Percentiles rank a stretch among this genome's conserved stretches.
Conservation (phyloP, 2,113 vertebrate species). For the Heterocephalus glaber region DNA sequence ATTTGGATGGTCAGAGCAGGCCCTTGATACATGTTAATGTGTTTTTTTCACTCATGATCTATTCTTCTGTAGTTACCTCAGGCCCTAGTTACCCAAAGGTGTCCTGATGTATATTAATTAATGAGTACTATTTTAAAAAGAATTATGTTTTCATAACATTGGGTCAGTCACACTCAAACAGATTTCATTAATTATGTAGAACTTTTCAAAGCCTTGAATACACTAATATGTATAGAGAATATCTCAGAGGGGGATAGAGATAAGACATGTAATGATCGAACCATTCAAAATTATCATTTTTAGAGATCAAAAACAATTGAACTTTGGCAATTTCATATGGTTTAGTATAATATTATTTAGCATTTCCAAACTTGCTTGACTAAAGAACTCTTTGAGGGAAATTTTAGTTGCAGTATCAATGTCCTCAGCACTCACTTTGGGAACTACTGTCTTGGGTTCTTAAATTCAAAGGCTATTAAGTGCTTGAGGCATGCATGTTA, state of each 20-base stretch:
- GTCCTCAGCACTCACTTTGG: neutral
- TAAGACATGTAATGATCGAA: neutral
- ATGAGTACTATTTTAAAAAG: neutral
- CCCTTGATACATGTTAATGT: fast-evolving
- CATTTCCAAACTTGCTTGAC: neutral
- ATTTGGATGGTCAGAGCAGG: neutral
- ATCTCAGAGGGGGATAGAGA: neutral
- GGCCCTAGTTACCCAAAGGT: neutral
- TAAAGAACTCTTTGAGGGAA: neutral
- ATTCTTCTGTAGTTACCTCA: neutral
- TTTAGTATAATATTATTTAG: neutral
- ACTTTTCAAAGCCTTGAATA: neutral
- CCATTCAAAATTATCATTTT: neutral
- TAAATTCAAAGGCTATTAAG: neutral
- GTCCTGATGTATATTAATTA: neutral
- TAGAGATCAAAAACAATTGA: neutral
- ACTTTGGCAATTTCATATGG: neutral
- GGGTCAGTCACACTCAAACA: neutral
- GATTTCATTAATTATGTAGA: neutral
- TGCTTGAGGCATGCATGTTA: neutral
- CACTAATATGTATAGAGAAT: neutral
- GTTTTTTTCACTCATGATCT: neutral
- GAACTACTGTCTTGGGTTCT: neutral
- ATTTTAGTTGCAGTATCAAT: neutral
- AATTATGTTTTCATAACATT: neutral